These are phyloP conservation scores for Asobara japonica DNA, from an alignment of 1,140 invertebrate genomes.

Conservation along the genomic window DNA sequence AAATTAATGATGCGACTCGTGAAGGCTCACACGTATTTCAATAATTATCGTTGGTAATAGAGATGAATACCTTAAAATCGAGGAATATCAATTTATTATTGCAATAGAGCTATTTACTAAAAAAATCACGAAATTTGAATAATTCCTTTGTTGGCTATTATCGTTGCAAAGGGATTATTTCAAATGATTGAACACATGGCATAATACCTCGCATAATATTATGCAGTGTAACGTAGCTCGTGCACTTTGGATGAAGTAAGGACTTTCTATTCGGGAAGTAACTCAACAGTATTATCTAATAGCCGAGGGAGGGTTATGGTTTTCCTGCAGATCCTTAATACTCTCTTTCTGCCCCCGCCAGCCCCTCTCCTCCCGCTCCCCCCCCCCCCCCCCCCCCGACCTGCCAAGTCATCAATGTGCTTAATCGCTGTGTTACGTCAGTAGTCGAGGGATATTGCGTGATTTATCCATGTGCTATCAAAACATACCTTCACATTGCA, in stretches of 20 bases:
- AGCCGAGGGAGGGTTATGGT: slow-evolving; percentile 37
- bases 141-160: neutral
- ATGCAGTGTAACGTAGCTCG: neutral
- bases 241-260: slow-evolving; percentile 6
- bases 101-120: no score
- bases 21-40: no score
- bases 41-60: no score
- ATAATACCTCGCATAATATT: neutral
- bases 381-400: slow-evolving; percentile 36
- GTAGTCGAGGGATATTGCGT: neutral
- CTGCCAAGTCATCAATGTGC: neutral
- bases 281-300: slow-evolving; percentile 58
- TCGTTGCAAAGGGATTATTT: neutral
- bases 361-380: slow-evolving; percentile 1
- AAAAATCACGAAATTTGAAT: no score
- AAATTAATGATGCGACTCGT: no score
- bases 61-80: no score
- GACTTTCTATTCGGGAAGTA: slow-evolving; percentile 62
- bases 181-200: neutral
- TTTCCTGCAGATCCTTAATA: slow-evolving; percentile 42
- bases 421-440: neutral
- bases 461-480: neutral
- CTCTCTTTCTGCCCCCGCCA: slow-evolving; percentile 14
- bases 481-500: neutral
- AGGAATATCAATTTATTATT: no score